These are phyloP conservation scores for Hydriomena furcata DNA, from an alignment of 2,888 invertebrate genomes.

Conservation along the genomic window DNA sequence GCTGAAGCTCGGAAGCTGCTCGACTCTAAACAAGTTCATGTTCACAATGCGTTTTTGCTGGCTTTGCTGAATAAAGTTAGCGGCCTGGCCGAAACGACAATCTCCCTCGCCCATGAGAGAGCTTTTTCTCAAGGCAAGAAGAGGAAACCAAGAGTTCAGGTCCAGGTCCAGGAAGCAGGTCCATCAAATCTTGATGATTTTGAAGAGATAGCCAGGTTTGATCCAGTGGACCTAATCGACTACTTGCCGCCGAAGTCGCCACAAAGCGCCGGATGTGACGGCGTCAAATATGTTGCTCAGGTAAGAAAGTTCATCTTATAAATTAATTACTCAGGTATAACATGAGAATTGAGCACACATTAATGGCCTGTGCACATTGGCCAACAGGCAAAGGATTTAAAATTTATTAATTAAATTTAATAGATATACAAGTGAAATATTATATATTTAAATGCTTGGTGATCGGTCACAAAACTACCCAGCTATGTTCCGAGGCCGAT, in stretches of 20 bases:
- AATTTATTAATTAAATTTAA: no score
- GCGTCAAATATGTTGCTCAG: slow-evolving; percentile 76
- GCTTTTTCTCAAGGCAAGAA: slow-evolving; percentile 67
- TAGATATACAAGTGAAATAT: no score
- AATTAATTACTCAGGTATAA: no score
- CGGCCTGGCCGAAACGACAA: slow-evolving; percentile 69
- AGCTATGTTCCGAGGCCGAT: no score
- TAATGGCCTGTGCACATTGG: no score
- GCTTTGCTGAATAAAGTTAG: slow-evolving; percentile 91
- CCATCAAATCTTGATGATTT: no score
- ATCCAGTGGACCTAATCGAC: slow-evolving; percentile 83
- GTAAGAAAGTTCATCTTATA: slow-evolving; percentile 43
- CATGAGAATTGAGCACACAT: no score
- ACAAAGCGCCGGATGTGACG: slow-evolving; percentile 75
- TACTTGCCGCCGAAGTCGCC: slow-evolving; percentile 82
- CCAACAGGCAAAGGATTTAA: no score
- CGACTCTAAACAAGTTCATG: slow-evolving; percentile 88
- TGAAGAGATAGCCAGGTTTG: slow-evolving; percentile 82
- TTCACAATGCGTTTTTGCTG: slow-evolving; percentile 93
- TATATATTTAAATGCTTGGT: no score
- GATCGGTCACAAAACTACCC: no score
- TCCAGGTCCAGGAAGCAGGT: no score
- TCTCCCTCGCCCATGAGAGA: slow-evolving; percentile 71
- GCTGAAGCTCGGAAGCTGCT: slow-evolving; percentile 89
- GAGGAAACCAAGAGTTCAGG: slow-evolving; percentile 58